Conservation (phyloP, 2,113 vertebrate species). For the Prunella himalayana region DNA sequence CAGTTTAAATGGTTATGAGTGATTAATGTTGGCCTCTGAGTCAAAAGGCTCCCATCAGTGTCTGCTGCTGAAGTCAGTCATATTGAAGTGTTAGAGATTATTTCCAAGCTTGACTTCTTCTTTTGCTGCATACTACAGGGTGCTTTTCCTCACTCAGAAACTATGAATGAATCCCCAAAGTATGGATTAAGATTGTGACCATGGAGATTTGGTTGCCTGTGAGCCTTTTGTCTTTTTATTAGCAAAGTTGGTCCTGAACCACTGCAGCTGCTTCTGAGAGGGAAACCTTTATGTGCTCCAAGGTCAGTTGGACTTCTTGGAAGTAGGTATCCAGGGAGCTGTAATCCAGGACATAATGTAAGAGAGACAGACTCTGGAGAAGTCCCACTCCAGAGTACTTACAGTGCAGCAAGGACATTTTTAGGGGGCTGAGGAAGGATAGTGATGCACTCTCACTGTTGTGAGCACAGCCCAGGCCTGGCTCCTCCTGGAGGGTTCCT, state of each 20-base stretch:
- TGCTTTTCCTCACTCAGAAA: not conserved
- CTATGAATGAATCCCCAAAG: not conserved
- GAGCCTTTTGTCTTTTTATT: not conserved
- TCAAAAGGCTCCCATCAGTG: not conserved
- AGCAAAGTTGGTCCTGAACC: not conserved
- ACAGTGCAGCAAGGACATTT: not conserved
- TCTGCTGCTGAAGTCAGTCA: not conserved
- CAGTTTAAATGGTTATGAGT: not conserved
- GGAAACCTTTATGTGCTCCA: not conserved
- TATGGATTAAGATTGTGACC: not conserved
- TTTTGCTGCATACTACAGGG: not conserved
- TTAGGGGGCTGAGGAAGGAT: not conserved
- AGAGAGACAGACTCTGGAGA: not conserved
- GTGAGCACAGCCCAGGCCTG: not conserved
- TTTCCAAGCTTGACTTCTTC: not conserved
- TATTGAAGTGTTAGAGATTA: not conserved
- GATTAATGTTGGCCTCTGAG: not conserved
- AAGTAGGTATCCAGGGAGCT: not conserved
- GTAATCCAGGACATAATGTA: not conserved
- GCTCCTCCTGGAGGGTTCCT: not conserved
- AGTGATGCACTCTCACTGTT: fast-evolving
- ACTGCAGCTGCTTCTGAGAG: not conserved
- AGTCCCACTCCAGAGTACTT: not conserved
- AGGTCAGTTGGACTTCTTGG: not conserved
- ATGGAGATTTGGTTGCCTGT: not conserved